Evolutionary conservation across 2,888 invertebrate genomes (phyloP), one percentile per base, ranked within the genome.

Genomic region (Conus canariensis): DNA sequence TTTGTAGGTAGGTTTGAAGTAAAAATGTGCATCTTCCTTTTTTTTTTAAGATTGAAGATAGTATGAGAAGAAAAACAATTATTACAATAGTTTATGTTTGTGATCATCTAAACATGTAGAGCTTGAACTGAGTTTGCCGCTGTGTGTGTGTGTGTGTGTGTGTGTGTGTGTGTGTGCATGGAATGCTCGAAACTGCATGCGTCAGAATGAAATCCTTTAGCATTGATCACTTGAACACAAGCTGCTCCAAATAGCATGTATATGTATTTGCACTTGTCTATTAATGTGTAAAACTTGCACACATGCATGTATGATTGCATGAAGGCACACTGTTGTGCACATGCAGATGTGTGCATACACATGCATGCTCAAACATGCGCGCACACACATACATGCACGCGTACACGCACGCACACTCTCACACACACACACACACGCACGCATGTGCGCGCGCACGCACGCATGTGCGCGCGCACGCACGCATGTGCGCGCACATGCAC

Each of bases 391-490:
- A 64, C 74, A 25, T 25, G 1, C 10, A 25, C 74, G 19, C n/a
- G 12, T 12, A 22, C n/a, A 14, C n/a, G 4, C 74, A 74, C 10
- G 0, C n/a, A n/a, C n/a, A 7, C n/a, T 0, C 5, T 6, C 10
- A 22, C 74, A 22, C 74, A 22, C 74, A 22, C 22, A 22, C 8
- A 22, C n/a, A 22, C n/a, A 1, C 70, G 12, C 70, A 70, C 45
- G 3, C 45, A 45, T 3, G 2, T 2, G 2, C 30, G 2, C 30
- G 2, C 30, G 2, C 30, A 30, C 30, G 2, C 30, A 30, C 30
- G 2, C 30, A 30, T 2, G 2, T 2, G 0, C 19, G 2, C 8
- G 1, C n/a, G 4, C 74, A 74, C n/a, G 0, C n/a, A n/a, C n/a
- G 4, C n/a, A 5, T 10, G 22, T 4, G 5, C 74, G 9, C 74